These are phyloP conservation scores for Delphinus delphis DNA, from an alignment of 2,113 vertebrate genomes.

Conservation along the genomic window DNA sequence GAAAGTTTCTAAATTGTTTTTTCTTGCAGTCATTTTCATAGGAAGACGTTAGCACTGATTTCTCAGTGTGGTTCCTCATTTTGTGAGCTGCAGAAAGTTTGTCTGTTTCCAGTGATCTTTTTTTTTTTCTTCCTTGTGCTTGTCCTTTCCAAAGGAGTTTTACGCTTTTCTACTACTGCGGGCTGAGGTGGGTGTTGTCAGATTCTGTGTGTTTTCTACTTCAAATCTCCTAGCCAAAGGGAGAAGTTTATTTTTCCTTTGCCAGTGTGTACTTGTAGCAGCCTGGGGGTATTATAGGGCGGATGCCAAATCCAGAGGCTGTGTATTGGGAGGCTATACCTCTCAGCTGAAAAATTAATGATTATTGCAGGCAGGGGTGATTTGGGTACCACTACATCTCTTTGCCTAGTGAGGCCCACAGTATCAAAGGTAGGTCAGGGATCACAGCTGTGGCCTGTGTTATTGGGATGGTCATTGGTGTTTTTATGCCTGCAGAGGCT, in stretches of 20 bases:
- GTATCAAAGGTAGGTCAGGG: background rate
- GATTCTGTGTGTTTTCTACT: background rate
- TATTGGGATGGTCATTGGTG: background rate
- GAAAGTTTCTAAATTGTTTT: background rate
- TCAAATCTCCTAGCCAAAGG: background rate
- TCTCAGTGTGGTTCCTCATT: background rate
- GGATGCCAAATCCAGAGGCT: slow-evolving; percentile 20
- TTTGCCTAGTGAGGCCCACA: background rate
- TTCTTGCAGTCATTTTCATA: slow-evolving; percentile 18
- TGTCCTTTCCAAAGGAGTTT: background rate
- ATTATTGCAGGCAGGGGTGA: background rate
- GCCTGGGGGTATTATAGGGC: background rate
- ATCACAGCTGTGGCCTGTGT: background rate
- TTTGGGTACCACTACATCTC: background rate
- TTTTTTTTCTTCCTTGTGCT: background rate
- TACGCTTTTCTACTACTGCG: background rate
- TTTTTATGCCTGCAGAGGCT: background rate
- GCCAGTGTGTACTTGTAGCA: background rate
- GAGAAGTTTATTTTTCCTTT: background rate
- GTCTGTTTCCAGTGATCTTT: background rate
- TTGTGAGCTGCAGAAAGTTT: background rate
- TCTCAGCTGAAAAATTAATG: background rate
- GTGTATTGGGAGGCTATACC: background rate
- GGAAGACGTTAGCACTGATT: slow-evolving; percentile 18
- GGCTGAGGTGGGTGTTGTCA: background rate